Evolutionary conservation across 1,140 invertebrate species (phyloP), one percentile per base, ranked within the genome.

Genomic region (Tribolium castaneum): DNA sequence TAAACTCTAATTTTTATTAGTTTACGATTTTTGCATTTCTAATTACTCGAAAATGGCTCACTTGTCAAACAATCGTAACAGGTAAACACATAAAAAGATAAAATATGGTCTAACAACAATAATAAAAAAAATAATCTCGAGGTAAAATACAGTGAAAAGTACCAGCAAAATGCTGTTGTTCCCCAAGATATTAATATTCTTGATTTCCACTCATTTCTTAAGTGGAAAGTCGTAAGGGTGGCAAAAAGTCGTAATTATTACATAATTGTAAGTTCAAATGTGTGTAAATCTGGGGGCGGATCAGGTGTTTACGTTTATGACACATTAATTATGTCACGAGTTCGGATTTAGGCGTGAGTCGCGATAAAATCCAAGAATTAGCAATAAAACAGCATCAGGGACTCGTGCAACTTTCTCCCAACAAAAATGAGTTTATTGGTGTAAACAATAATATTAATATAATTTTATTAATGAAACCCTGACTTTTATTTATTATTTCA

Each of bases 401-500:
- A 56, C 56, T 39, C 4, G 34, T 39, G 1, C 6, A 39, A 39
- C 34, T 62, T 62, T 62, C 56, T 62, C 56, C 16, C 12, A 59
- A 59, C 22, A 59, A 59, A 59, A 59, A 22, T 59, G 30, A 56
- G 14, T 56, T 56, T 56, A 56, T 16, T 56, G 10, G 16, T 59
- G 54, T 59, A 59, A 59, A 59, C 10, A 12, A 25, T 19, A 10
- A 59, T 12, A 25, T 59, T 22, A 59, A 59, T 10, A 45, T 59
- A 59, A 59, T 59, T 34, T 66, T 34, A 35, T 66, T 66, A 66
- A 66, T 66, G 30, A 13, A 66, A 66, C 59, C 59, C 59, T 66
- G 59, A 66, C 59, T 66, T 66, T 66, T 66, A 66, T 66, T 66
- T 66, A 66, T 66, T 66, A 66, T 66, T 66, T 14, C 59, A 66